Conservation (phyloP, 1,140 invertebrate genomes). For the Pachypsylla venusta region DNA sequence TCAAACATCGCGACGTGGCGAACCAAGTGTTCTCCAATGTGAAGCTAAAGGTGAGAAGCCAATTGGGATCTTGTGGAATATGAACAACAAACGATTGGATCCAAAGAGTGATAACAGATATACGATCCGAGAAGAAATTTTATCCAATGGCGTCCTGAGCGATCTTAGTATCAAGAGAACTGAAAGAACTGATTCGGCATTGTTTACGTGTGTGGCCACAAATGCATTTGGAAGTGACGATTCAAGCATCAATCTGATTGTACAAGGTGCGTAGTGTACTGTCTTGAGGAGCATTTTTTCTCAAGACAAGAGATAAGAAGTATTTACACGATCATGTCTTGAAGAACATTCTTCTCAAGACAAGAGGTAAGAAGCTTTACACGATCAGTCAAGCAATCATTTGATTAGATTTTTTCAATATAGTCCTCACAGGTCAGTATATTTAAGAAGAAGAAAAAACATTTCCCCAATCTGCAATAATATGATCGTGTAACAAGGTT, state of each 20-base stretch:
- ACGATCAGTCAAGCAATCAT: too few species aligned
- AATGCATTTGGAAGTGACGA: constrained; percentile 92
- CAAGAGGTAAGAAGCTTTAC: too few species aligned
- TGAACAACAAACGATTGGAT: constrained; percentile 81
- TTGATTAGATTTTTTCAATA: too few species aligned
- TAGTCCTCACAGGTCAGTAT: too few species aligned
- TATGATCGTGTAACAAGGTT: too few species aligned
- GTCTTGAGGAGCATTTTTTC: too few species aligned
- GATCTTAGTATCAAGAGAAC: constrained; percentile 79
- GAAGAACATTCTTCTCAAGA: too few species aligned
- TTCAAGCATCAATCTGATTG: constrained; percentile 87
- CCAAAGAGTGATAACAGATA: constrained; percentile 70
- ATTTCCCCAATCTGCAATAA: too few species aligned
- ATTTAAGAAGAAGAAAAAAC: too few species aligned
- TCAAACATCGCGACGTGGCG: constrained; percentile 73
- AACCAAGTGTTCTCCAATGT: constrained; percentile 83
- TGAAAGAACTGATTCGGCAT: constrained; percentile 75
- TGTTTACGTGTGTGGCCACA: constrained; percentile 87
- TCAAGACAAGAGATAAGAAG: constrained; percentile 4
- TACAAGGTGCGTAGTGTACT: constrained; percentile 65
- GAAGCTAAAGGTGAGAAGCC: constrained; percentile 94
- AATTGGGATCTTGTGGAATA: constrained; percentile 89
- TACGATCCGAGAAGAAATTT: constrained; percentile 79
- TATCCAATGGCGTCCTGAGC: constrained; percentile 70
- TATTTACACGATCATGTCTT: background rate